Percentiles rank a stretch among this genome's conserved stretches.
Conservation (phyloP, 2,797 vertebrate species). For the Neopelma chrysocephalum region DNA sequence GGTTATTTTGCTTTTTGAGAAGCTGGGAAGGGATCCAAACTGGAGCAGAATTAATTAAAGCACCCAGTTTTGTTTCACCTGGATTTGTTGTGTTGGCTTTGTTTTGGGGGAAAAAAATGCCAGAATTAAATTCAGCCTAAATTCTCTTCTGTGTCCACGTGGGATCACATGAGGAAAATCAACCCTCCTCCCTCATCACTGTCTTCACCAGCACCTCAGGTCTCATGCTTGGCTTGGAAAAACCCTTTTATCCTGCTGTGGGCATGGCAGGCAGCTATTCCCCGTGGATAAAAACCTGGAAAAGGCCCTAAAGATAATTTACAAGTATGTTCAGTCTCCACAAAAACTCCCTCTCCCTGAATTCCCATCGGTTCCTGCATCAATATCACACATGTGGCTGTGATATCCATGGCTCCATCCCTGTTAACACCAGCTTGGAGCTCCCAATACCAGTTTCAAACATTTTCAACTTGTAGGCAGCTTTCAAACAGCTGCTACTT, state of each 20-base stretch:
- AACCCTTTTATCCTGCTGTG: accelerated
- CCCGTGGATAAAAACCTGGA: not conserved
- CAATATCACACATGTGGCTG: not conserved
- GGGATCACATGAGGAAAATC: not conserved
- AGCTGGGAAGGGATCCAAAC: not conserved
- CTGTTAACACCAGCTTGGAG: constrained; percentile 43
- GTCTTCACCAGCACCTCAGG: not conserved
- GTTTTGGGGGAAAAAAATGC: not conserved
- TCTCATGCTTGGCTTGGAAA: not conserved
- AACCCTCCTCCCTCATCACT: not conserved
- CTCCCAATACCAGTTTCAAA: constrained; percentile 7
- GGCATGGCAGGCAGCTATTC: not conserved
- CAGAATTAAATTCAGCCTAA: not conserved
- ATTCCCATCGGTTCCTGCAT: not conserved
- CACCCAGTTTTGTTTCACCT: not conserved
- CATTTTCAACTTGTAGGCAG: constrained; percentile 37
- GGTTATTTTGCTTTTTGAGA: not conserved
- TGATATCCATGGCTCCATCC: not conserved
- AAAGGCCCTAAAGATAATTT: constrained; percentile 16
- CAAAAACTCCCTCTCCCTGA: not conserved
- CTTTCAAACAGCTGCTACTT: constrained; percentile 53
- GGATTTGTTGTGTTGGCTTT: not conserved
- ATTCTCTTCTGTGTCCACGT: not conserved
- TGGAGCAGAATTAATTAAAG: not conserved
- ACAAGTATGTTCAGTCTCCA: not conserved